phyloP scores from a whole-genome alignment of 2,797 vertebrate genomes.

The Siniperca undulata region DNA sequence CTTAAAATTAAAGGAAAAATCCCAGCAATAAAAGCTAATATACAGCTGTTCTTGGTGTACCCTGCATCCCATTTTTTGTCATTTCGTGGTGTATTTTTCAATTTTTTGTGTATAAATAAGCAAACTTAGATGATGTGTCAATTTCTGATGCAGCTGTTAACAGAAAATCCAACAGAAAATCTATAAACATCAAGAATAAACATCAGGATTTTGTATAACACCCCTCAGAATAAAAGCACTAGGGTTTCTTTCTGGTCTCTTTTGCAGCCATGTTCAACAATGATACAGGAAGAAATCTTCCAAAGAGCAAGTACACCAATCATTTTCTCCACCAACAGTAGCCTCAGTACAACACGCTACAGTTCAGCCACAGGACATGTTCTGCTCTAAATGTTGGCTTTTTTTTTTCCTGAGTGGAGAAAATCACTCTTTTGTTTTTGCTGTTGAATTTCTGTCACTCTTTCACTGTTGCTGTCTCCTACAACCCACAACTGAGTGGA shows the following conservation, averaged over 20 bases:
- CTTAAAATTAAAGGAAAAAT: neutral
- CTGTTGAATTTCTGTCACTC: constrained; percentile 39
- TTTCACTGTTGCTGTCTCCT: constrained; percentile 37
- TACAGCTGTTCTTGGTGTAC: neutral
- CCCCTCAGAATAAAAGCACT: neutral
- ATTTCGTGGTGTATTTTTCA: neutral
- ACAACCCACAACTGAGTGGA: constrained; percentile 47
- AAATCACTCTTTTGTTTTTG: constrained; percentile 51
- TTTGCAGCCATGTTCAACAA: constrained; percentile 8
- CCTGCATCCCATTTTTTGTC: neutral
- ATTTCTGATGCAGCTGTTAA: neutral
- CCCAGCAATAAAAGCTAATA: neutral
- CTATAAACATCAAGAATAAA: neutral
- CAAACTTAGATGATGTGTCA: neutral
- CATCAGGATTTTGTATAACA: neutral
- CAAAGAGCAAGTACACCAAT: neutral
- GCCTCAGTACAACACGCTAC: constrained; percentile 1
- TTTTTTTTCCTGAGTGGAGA: constrained; percentile 14
- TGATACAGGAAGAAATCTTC: constrained; percentile 2
- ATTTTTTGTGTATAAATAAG: neutral
- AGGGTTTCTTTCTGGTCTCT: neutral
- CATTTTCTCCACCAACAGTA: constrained; percentile 11
- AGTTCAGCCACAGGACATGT: constrained; percentile 35
- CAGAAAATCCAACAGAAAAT: neutral
- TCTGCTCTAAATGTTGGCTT: constrained; percentile 17